A percentile compares a stretch with the other conserved stretches of the same genome.
Evolutionary conservation across 2,113 vertebrate species (phyloP).

Genomic region (Pantherophis guttatus): DNA sequence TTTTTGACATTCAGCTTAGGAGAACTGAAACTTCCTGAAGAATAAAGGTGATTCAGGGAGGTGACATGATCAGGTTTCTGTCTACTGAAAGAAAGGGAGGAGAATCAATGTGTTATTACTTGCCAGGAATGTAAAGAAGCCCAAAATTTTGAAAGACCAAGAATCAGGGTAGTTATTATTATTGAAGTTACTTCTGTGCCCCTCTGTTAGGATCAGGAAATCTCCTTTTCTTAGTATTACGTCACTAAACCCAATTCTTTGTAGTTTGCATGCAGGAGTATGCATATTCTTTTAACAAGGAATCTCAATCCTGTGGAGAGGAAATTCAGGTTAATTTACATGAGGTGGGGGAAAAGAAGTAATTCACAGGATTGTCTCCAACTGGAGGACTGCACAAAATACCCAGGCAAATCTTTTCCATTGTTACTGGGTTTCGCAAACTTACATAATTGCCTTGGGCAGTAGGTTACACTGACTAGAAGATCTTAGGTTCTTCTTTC

Average conservation of each 20-base stretch:
- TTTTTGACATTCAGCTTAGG: slow-evolving; percentile 2
- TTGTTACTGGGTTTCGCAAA: not conserved
- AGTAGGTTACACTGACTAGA: not conserved
- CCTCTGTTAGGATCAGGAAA: not conserved
- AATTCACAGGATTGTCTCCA: not conserved
- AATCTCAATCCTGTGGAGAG: not conserved
- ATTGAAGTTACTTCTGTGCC: not conserved
- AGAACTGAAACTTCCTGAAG: not conserved
- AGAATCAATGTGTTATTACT: not conserved
- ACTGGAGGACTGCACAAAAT: not conserved
- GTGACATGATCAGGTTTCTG: not conserved
- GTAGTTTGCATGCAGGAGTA: not conserved
- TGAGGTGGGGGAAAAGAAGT: too few relatives aligned
- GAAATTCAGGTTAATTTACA: not conserved
- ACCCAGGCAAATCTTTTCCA: not conserved
- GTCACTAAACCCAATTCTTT: not conserved
- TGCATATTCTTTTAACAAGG: not conserved
- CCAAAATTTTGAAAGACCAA: not conserved
- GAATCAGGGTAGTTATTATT: not conserved
- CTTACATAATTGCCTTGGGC: not conserved
- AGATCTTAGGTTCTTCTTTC: not conserved
- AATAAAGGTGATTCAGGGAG: not conserved
- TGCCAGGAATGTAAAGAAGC: not conserved
- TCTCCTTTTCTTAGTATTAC: not conserved
- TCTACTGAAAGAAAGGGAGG: not conserved